phyloP scores from a whole-genome alignment of 2,113 vertebrate species.

The Hirundichthys speculiger region DNA sequence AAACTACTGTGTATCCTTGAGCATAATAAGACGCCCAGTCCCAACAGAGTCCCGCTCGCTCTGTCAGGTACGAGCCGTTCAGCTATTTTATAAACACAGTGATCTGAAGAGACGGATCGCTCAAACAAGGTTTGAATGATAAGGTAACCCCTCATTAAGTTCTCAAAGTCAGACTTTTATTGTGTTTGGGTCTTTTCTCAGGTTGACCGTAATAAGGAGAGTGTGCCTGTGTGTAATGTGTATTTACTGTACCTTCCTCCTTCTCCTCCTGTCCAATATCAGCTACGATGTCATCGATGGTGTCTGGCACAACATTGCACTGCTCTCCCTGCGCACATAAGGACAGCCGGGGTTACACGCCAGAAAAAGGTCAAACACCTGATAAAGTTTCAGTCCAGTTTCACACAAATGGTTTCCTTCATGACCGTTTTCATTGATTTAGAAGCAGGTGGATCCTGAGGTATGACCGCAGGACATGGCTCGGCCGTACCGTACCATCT shows the following conservation, averaged over 20 bases:
- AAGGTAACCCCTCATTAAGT: neutral
- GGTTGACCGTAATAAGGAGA: neutral
- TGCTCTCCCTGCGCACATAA: slow-evolving; percentile 90
- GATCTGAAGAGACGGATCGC: neutral
- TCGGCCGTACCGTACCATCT: too few species aligned
- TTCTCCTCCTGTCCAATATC: slow-evolving; percentile 92
- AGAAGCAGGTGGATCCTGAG: too few species aligned
- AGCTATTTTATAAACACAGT: slow-evolving; percentile 12
- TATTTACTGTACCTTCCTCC: slow-evolving; percentile 86
- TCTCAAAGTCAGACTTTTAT: neutral
- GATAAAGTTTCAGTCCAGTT: too few species aligned
- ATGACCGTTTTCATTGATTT: too few species aligned
- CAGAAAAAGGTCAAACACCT: neutral
- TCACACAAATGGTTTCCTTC: too few species aligned
- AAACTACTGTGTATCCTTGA: slow-evolving; percentile 30
- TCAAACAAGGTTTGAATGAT: slow-evolving; percentile 14
- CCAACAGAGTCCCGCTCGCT: neutral
- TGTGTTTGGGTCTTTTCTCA: slow-evolving; percentile 6
- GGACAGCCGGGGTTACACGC: slow-evolving; percentile 4
- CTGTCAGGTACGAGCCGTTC: neutral
- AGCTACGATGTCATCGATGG: slow-evolving; percentile 93
- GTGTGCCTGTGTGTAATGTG: neutral
- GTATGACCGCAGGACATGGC: too few species aligned
- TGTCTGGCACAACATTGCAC: slow-evolving; percentile 94
- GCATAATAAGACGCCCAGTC: neutral